Evolutionary conservation across 37 sponge, comb jelly and placozoan genomes (phyloP).

Genomic region (Agelas oroides): DNA sequence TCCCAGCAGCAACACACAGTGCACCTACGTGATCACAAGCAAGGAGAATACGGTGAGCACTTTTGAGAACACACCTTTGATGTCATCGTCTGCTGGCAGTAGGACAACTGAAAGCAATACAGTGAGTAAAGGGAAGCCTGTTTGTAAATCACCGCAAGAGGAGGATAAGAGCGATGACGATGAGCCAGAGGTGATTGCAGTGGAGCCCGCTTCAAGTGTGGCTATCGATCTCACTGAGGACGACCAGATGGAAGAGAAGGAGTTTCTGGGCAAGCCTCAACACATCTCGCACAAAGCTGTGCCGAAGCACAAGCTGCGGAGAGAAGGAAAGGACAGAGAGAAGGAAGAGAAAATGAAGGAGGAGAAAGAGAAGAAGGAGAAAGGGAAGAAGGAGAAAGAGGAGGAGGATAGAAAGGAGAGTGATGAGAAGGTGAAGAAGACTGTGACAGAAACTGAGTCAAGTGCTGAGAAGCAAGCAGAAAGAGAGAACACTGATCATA

Average conservation of each 20-base stretch:
- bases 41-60: no score
- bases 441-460: neutral
- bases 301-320: neutral
- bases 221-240: no score
- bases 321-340: neutral
- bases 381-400: neutral
- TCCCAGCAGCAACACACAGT: no score
- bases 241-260: neutral
- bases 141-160: no score
- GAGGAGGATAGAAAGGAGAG: neutral
- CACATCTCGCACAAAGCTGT: neutral
- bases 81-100: no score
- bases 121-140: no score
- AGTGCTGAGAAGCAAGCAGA: neutral
- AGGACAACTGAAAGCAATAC: no score
- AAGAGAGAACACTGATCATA: neutral
- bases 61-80: no score
- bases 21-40: no score
- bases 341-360: no score
- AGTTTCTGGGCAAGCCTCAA: neutral
- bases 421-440: neutral
- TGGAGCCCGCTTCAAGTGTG: neutral
- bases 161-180: neutral
- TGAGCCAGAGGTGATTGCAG: neutral
- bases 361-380: conserved; percentile 15